These are phyloP conservation scores for Barnardius zonarius DNA, from an alignment of 2,113 vertebrate genomes.

Conservation along the genomic window DNA sequence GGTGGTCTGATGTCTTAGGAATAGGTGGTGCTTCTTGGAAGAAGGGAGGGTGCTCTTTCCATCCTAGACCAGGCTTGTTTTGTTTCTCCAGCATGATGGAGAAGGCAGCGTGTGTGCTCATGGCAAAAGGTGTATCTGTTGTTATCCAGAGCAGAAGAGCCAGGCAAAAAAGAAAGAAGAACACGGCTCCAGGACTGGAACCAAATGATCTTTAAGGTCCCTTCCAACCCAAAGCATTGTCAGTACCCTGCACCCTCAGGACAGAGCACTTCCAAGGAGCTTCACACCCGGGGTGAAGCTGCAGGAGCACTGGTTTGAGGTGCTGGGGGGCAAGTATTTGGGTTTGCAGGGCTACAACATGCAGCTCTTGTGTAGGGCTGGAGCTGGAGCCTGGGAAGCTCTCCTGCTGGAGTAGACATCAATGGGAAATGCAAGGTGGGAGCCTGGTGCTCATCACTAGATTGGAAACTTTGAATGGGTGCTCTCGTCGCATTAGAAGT, in stretches of 20 bases:
- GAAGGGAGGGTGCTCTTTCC: not conserved
- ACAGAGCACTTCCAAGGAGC: not conserved
- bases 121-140: not conserved
- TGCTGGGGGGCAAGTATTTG: not conserved
- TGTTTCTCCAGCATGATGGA: not conserved
- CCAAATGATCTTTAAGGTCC: not conserved
- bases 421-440: not conserved
- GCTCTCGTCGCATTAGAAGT: not conserved
- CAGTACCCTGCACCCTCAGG: not conserved
- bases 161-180: not conserved
- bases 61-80: not conserved
- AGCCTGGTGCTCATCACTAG: not conserved
- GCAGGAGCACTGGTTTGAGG: not conserved
- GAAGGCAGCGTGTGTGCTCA: not conserved
- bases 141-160: not conserved
- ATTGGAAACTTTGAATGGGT: not conserved
- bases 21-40: not conserved
- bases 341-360: not conserved
- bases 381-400: not conserved
- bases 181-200: not conserved
- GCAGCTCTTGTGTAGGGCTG: not conserved
- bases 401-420: not conserved
- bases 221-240: not conserved
- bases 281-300: not conserved
- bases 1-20: not conserved